A percentile compares a stretch with the other conserved stretches of the same genome.
phyloP scores from a whole-genome alignment of 2,113 vertebrate species.

The Cervus canadensis region DNA sequence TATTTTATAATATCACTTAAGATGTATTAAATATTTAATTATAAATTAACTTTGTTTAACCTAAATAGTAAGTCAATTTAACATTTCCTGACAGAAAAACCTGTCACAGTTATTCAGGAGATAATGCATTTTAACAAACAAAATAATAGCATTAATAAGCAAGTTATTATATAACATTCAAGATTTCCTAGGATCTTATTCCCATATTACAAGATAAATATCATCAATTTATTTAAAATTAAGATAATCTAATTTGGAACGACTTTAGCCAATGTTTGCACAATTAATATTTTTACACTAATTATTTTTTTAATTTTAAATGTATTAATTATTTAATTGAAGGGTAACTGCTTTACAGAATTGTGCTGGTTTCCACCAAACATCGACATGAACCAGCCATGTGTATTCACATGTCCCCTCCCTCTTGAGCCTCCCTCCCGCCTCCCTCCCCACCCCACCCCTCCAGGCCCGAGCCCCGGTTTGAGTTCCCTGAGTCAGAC shows the following conservation, averaged over 20 bases:
- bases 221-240: background rate
- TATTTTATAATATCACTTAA: constrained; percentile 3
- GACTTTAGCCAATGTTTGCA: background rate
- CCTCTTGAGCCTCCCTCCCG: background rate
- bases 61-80: background rate
- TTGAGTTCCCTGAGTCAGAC: accelerated
- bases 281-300: background rate
- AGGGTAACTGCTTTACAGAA: background rate
- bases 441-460: background rate
- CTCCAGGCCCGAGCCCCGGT: background rate
- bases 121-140: background rate
- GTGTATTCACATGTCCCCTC: background rate
- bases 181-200: background rate
- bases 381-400: background rate
- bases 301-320: constrained; percentile 1
- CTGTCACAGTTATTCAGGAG: background rate
- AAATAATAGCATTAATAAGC: background rate
- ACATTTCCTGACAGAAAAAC: background rate
- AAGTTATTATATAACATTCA: background rate
- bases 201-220: background rate
- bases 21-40: background rate
- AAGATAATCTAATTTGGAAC: constrained; percentile 7
- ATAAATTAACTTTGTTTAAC: background rate
- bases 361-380: background rate
- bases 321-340: background rate